These are phyloP conservation scores for Pemphigus obesinymphae DNA, from an alignment of 1,140 invertebrate species.

Conservation along the genomic window DNA sequence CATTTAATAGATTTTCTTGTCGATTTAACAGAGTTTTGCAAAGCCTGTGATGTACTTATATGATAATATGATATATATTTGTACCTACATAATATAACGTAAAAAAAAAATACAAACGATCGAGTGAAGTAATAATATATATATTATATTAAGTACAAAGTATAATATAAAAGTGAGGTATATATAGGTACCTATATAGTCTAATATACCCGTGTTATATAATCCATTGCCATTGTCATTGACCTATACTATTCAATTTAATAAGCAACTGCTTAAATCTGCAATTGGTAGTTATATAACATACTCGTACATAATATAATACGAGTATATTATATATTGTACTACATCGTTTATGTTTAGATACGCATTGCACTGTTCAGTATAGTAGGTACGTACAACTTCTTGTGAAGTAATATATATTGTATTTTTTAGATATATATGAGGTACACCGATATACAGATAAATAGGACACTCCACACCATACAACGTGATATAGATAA, in stretches of 20 bases:
- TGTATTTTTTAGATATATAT: no score
- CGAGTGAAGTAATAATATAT: neutral
- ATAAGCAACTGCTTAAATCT: neutral
- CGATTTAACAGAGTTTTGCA: neutral
- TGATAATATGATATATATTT: neutral
- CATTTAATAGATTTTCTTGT: neutral
- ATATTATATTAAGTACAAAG: neutral
- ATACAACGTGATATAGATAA: no score
- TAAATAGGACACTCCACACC: no score
- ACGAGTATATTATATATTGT: no score
- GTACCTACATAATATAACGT: neutral
- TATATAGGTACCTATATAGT: neutral
- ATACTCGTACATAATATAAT: no score
- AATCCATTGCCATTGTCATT: neutral
- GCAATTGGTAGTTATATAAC: neutral
- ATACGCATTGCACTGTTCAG: no score
- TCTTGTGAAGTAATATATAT: no score
- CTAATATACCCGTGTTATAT: neutral
- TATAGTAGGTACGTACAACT: no score
- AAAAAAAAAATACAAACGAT: no score
- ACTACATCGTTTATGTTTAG: no score
- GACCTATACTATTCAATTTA: constrained; percentile 18
- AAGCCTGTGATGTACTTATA: neutral
- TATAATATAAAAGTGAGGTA: no score
- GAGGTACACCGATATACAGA: no score